phyloP scores from a whole-genome alignment of 2,797 vertebrate species.

The Pipistrellus pygmaeus region DNA sequence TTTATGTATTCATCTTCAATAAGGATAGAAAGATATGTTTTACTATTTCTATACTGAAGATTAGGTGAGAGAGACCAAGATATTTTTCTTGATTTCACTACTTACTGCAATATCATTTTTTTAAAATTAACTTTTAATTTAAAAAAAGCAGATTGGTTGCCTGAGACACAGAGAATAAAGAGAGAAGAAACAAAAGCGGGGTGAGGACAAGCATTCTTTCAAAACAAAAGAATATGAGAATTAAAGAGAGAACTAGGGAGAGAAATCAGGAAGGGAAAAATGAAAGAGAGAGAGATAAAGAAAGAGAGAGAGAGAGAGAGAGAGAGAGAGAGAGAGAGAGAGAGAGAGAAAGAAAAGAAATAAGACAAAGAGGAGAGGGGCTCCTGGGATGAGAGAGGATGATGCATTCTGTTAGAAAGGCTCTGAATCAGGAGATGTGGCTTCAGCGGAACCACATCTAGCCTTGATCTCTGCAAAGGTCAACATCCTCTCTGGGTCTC shows the following conservation, averaged over 20 bases:
- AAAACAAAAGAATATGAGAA: background rate
- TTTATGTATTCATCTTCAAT: background rate
- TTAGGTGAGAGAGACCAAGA: background rate
- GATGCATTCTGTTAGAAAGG: background rate
- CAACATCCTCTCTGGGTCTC: background rate
- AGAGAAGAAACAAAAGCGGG: background rate
- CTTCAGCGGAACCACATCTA: background rate
- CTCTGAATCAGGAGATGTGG: background rate
- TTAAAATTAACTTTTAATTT: background rate
- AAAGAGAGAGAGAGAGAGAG: background rate
- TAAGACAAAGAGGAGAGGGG: background rate
- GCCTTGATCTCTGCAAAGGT: background rate
- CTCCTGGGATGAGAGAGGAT: too few relatives aligned
- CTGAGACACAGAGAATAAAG: background rate
- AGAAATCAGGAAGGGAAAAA: background rate
- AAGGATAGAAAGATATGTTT: background rate
- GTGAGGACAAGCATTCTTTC: background rate
- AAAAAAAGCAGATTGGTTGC: background rate
- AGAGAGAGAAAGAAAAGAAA: background rate
- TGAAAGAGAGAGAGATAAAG: background rate
- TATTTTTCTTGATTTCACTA: background rate
- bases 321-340: background rate
- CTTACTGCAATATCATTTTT: background rate
- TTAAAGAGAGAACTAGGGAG: background rate
- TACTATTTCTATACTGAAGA: background rate